Base-by-base conservation (phyloP, 2,113 vertebrate species). In the Lagopus leucura region DNA sequence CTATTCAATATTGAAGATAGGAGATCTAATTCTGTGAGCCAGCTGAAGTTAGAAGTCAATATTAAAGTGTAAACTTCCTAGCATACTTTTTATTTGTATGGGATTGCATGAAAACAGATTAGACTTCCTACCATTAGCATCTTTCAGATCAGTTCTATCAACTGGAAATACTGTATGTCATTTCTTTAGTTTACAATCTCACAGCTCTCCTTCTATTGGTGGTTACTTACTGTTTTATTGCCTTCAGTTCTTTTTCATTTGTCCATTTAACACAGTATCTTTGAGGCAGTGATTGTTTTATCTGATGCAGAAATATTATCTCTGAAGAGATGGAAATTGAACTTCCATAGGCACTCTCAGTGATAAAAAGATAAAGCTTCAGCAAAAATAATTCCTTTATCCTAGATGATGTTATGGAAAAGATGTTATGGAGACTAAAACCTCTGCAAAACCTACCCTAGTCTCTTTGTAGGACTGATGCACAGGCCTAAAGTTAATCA, bases 171-270 rank as follows among this genome's bases (percentile, higher is more conserved):
- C 55, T 30, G 7, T 25, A 0, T 22, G 13, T 54, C 48, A 19
- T 18, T 65, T n/a, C 16, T 89, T 52, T 45, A 17, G 30, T 74
- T 91, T 27, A 2, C 8, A 3, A 55, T 91, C 42, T 88, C 6
- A 13, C 45, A 58, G 9, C 27, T 87, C 47, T 91, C 3, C 0
- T 58, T 92, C 57, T 64, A 24, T 32, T 47, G 42, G 13, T 86
- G 27, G 43, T 71, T 94, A 36, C 38, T 86, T 86, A 30, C 38
- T 81, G 28, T 42, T 93, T 93, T 77, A 91, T 86, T 93, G 69
- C 82, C 34, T 58, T 78, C 38, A 17, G 55, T 88, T 80, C 72
- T 71, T 72, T 80, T 10, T 1, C 82, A 45, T 92, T 91, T 92
- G 82, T 74, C 72, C 43, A 9, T 30, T 42, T 83, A 82, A 57